Conservation (phyloP, 2,113 vertebrate genomes). For the Pedetes capensis region DNA sequence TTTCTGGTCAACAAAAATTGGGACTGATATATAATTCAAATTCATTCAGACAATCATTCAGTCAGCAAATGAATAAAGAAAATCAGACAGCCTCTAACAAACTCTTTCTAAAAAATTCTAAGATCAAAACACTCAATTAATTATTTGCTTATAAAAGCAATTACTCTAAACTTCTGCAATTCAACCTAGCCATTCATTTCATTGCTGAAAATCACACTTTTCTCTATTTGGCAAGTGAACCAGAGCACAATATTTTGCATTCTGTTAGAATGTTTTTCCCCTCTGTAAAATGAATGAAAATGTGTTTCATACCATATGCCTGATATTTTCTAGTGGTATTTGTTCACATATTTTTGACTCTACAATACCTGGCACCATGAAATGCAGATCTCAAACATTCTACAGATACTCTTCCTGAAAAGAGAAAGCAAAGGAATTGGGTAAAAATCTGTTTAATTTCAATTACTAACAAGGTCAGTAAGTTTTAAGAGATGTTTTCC, state of each 20-base stretch:
- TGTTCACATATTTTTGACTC: slow-evolving; percentile 69
- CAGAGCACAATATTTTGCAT: slow-evolving; percentile 76
- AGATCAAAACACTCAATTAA: neutral
- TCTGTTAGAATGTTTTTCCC: slow-evolving; percentile 63
- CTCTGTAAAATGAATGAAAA: slow-evolving; percentile 72
- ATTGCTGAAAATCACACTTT: slow-evolving; percentile 65
- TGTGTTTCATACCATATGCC: slow-evolving; percentile 77
- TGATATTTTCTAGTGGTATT: slow-evolving; percentile 69
- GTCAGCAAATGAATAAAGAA: neutral
- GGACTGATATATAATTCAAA: neutral
- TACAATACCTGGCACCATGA: slow-evolving; percentile 54
- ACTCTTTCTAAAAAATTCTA: slow-evolving; percentile 30
- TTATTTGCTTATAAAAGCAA: slow-evolving; percentile 44
- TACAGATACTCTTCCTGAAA: slow-evolving; percentile 27
- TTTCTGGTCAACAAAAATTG: neutral
- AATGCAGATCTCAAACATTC: slow-evolving; percentile 32
- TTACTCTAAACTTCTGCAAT: slow-evolving; percentile 23
- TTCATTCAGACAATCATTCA: neutral
- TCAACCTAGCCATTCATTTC: slow-evolving; percentile 60
- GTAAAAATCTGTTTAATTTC: slow-evolving; percentile 62
- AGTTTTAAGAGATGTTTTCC: slow-evolving; percentile 54
- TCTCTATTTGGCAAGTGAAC: slow-evolving; percentile 70
- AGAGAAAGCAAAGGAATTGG: slow-evolving; percentile 58
- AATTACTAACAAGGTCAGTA: slow-evolving; percentile 43
- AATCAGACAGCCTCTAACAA: neutral